These are phyloP conservation scores for Solea solea DNA, from an alignment of 2,113 vertebrate species.

Conservation along the genomic window DNA sequence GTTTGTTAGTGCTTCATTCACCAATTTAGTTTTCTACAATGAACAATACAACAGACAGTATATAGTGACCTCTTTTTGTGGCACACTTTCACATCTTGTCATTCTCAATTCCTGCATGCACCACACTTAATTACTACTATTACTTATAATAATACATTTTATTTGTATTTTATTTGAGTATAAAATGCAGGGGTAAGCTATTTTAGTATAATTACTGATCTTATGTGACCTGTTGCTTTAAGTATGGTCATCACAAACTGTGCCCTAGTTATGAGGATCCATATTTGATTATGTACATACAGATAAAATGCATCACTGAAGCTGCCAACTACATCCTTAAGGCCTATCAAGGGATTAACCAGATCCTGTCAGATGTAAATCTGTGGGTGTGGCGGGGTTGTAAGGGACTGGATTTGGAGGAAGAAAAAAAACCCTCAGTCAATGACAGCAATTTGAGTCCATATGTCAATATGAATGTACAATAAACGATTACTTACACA, in stretches of 20 bases:
- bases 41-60: too few species aligned
- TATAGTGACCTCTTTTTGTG: too few species aligned
- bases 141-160: too few species aligned
- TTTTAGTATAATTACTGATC: background rate
- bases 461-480: background rate
- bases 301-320: conserved; percentile 28
- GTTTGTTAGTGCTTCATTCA: too few species aligned
- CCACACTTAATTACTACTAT: too few species aligned
- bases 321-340: conserved; percentile 16
- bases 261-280: background rate
- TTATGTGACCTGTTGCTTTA: background rate
- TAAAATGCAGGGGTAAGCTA: too few species aligned
- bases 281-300: background rate
- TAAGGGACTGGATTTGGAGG: background rate
- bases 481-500: background rate
- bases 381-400: conserved; percentile 46
- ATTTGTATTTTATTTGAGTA: too few species aligned
- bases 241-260: background rate
- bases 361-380: conserved; percentile 42
- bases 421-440: background rate
- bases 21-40: too few species aligned
- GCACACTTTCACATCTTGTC: too few species aligned
- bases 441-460: conserved; percentile 17
- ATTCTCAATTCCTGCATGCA: too few species aligned
- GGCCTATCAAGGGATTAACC: conserved; percentile 48